phyloP scores from a whole-genome alignment of 64 coral and sea anemone species.

The Trachythela sp. region DNA sequence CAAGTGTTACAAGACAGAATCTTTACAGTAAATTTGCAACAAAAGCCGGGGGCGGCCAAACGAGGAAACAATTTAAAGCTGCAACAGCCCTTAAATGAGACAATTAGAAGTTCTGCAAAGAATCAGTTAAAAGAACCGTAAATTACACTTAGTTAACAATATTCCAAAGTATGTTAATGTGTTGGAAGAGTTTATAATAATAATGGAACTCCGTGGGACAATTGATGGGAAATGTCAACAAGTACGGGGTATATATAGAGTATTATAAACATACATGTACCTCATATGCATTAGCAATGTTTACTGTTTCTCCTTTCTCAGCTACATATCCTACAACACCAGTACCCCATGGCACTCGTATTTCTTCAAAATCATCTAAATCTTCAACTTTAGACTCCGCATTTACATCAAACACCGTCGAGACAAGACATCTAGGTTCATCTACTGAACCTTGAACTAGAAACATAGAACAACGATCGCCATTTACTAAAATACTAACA shows the following conservation, averaged over 20 bases:
- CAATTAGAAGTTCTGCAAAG: neutral
- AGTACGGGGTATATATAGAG: neutral
- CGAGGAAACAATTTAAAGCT: neutral
- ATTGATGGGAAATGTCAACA: neutral
- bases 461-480: slow-evolving; percentile 93
- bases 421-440: slow-evolving; percentile 87
- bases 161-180: neutral
- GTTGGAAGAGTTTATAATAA: neutral
- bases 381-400: slow-evolving; percentile 99
- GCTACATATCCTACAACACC: slow-evolving; percentile 95
- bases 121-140: neutral
- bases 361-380: slow-evolving; percentile 93
- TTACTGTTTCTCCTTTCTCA: slow-evolving; percentile 91
- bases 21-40: neutral
- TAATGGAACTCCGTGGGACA: neutral
- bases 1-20: neutral
- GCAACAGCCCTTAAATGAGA: neutral
- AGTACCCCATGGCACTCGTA: slow-evolving; percentile 88
- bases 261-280: slow-evolving; percentile 36
- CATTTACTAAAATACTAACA: slow-evolving; percentile 97
- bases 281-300: slow-evolving; percentile 97
- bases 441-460: slow-evolving; percentile 85
- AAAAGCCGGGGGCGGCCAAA: neutral
- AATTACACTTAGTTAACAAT: neutral
- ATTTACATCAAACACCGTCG: slow-evolving; percentile 99